These are phyloP conservation scores for Caenorhabditis angaria DNA, from an alignment of 2,888 invertebrate genomes.

Conservation along the genomic window DNA sequence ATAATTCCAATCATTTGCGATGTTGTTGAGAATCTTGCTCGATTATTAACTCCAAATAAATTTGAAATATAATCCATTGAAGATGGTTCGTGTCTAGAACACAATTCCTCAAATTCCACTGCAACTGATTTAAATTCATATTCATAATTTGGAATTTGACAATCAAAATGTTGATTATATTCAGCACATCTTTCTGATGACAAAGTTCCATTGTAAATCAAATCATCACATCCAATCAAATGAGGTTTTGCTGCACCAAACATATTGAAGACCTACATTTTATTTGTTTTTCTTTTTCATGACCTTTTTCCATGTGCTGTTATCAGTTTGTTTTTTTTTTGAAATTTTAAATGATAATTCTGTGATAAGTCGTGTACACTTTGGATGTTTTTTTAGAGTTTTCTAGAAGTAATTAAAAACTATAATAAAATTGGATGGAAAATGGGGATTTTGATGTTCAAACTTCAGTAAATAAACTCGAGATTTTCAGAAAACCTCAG, in stretches of 20 bases:
- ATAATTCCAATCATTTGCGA: conserved; percentile 58
- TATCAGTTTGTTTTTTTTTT: no score
- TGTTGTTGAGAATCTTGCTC: conserved; percentile 49
- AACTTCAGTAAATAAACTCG: no score
- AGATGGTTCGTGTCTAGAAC: conserved; percentile 27
- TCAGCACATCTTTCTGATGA: conserved; percentile 40
- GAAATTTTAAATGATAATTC: no score
- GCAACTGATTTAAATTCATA: conserved; percentile 55
- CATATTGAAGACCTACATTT: conserved; percentile 55
- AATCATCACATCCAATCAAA: conserved; percentile 45
- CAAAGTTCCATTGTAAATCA: conserved; percentile 45
- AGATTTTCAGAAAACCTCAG: no score
- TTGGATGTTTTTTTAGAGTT: no score
- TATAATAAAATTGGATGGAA: no score
- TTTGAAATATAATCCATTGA: conserved; percentile 24
- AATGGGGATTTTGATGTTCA: no score
- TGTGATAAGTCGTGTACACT: no score
- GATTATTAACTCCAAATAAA: conserved; percentile 48
- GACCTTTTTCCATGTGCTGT: not conserved
- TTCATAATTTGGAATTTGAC: conserved; percentile 35
- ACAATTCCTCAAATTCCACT: conserved; percentile 49
- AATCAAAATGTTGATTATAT: conserved; percentile 36
- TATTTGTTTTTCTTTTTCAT: no score
- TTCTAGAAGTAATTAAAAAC: no score
- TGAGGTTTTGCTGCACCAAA: conserved; percentile 52